Conservation (phyloP, 2,888 invertebrate genomes). For the Cynaeus angustus region DNA sequence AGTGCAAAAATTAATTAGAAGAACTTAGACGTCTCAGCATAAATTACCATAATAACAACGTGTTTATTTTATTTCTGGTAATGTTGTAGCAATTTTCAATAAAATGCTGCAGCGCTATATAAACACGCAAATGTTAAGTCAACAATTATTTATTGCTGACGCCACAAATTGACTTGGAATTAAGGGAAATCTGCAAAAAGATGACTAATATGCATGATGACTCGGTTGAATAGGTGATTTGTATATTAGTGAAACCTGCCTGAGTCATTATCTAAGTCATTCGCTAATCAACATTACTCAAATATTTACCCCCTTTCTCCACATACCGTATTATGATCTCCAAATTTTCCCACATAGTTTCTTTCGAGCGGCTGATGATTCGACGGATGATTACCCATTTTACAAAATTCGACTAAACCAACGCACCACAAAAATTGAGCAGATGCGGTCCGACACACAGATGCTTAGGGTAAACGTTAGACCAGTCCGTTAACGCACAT, state of each 20-base stretch:
- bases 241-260: background rate
- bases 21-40: no score
- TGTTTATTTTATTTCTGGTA: background rate
- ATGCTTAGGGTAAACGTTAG: slow-evolving; percentile 61
- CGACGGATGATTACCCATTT: slow-evolving; percentile 89
- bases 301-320: background rate
- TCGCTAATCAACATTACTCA: background rate
- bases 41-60: no score
- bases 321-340: slow-evolving; percentile 69
- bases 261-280: background rate
- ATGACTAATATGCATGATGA: background rate
- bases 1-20: no score
- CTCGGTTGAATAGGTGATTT: no score
- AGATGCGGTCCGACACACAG: slow-evolving; percentile 65
- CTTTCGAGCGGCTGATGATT: slow-evolving; percentile 89
- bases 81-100: background rate
- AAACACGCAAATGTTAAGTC: background rate
- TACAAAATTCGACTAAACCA: slow-evolving; percentile 35
- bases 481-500: slow-evolving; percentile 47
- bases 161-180: background rate
- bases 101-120: background rate
- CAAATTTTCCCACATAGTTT: slow-evolving; percentile 74
- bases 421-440: slow-evolving; percentile 55
- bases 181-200: no score
- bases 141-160: slow-evolving; percentile 2